Conservation (phyloP, 1,140 invertebrate genomes). For the Heliconius hewitsoni region DNA sequence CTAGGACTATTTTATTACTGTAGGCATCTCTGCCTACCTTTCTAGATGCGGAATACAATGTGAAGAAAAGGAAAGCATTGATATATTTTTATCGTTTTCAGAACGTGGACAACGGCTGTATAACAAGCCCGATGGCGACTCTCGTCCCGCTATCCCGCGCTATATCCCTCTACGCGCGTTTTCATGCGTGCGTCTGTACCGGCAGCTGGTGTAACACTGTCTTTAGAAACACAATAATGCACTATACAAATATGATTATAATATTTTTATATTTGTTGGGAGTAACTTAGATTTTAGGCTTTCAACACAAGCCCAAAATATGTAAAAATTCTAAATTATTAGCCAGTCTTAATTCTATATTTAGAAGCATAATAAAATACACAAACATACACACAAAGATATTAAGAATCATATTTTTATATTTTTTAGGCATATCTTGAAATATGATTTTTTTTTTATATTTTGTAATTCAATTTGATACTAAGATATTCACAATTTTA, state of each 20-base stretch:
- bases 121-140: conserved; percentile 52
- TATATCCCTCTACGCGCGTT: conserved; percentile 63
- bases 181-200: conserved; percentile 68
- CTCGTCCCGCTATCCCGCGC: conserved; percentile 59
- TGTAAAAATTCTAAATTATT: no score
- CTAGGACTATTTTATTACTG: no score
- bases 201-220: conserved; percentile 57
- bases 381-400: no score
- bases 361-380: no score
- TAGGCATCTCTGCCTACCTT: no score
- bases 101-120: conserved; percentile 54
- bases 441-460: no score
- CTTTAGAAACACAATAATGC: background rate
- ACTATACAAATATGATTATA: background rate
- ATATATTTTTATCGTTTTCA: conserved; percentile 33
- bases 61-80: background rate
- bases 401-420: no score
- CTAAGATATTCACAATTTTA: no score
- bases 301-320: background rate
- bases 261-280: background rate
- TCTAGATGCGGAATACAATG: no score
- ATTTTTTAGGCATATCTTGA: no score
- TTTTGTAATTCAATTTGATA: no score
- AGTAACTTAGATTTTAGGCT: background rate
- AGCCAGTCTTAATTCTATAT: no score